A percentile compares a stretch with the other conserved stretches of the same genome.
These are phyloP conservation scores for Labroides dimidiatus DNA, from an alignment of 2,797 vertebrate genomes.

Conservation along the genomic window DNA sequence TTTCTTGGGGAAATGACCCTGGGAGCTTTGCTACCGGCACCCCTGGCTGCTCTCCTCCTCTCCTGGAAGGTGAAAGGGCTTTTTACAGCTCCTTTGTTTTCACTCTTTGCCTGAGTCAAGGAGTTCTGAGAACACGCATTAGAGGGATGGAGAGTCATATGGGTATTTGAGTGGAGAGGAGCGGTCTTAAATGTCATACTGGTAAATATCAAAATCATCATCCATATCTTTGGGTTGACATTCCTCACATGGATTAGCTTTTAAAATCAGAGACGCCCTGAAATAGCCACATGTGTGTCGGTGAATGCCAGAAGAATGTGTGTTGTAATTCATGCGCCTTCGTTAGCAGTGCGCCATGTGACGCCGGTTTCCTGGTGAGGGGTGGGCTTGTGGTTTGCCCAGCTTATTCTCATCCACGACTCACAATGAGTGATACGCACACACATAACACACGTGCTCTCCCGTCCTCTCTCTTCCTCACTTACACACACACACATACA, in stretches of 20 bases:
- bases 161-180: constrained; percentile 24
- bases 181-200: constrained; percentile 6
- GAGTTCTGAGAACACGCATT: constrained; percentile 3
- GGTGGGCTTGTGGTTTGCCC: constrained; percentile 35
- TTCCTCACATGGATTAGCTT: neutral
- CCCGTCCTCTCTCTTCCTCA: neutral
- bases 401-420: constrained; percentile 25
- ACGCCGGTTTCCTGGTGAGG: constrained; percentile 55
- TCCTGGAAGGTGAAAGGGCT: constrained; percentile 56
- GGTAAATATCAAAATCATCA: neutral
- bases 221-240: neutral
- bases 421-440: constrained; percentile 32
- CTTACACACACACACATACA: constrained; percentile 36
- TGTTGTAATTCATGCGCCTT: constrained; percentile 31
- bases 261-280: constrained; percentile 9
- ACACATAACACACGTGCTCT: constrained; percentile 18
- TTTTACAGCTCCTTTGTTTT: constrained; percentile 66
- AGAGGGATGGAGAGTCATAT: constrained; percentile 33
- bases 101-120: constrained; percentile 58
- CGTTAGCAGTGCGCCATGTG: constrained; percentile 22
- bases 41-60: constrained; percentile 35
- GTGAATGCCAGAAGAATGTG: constrained; percentile 32
- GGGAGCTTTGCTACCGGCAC: constrained; percentile 34
- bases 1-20: constrained; percentile 67
- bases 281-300: neutral